Percentiles rank a stretch among this genome's conserved stretches.
Conservation (phyloP, 2,113 vertebrate species). For the Sylvilagus bachmani region DNA sequence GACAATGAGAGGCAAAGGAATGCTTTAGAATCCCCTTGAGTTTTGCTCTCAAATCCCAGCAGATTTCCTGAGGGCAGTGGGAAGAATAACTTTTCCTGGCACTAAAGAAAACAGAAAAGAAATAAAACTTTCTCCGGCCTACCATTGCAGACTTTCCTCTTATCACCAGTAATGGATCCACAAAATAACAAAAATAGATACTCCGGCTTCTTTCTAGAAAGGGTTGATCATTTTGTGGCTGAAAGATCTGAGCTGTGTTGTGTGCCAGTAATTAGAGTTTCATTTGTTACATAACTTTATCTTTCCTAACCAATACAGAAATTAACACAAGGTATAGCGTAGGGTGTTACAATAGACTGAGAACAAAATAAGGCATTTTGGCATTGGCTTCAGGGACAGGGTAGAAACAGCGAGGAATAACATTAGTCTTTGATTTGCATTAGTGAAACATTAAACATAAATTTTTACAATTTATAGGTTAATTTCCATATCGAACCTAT, state of each 20-base stretch:
- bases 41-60: not conserved
- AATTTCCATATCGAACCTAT: not conserved
- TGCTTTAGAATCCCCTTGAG: not conserved
- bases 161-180: not conserved
- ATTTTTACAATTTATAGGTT: not conserved
- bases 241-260: not conserved
- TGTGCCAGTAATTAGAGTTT: not conserved
- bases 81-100: not conserved
- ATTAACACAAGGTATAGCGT: not conserved
- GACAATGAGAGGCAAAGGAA: not conserved
- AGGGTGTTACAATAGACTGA: not conserved
- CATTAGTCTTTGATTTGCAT: not conserved
- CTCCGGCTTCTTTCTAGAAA: not conserved
- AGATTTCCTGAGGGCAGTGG: not conserved
- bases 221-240: not conserved
- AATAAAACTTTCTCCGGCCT: not conserved
- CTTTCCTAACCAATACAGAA: not conserved
- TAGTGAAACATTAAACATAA: not conserved
- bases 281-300: not conserved
- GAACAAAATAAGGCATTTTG: not conserved
- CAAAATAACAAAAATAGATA: not conserved
- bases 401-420: not conserved
- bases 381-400: not conserved
- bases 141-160: not conserved
- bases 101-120: not conserved